Evolutionary conservation across 2,888 invertebrate genomes (phyloP), one percentile per base, ranked within the genome.

Genomic region (Notodonta ziczac): DNA sequence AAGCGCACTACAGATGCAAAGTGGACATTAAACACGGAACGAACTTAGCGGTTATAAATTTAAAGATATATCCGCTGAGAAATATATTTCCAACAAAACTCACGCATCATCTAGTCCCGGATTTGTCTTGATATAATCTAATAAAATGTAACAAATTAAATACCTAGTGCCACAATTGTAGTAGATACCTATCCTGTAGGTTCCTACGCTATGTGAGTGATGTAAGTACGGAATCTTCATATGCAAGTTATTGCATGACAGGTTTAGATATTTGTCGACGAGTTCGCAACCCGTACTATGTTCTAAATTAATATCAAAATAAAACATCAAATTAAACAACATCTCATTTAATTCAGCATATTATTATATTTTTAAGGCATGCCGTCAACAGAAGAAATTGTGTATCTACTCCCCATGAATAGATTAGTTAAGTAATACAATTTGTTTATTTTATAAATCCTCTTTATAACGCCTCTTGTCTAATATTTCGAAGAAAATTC

Each of bases 1-100:
- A 80, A 77, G 78, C 80, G 75, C 76, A 78, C 70, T 81, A 75
- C 74, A 77, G 77, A 81, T 78, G 72, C 81, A 74, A 82, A 83
- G 82, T 76, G 73, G 78, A 74, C 72, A 79, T 73, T 76, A 76
- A 78, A 72, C 76, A 14, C 55, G 56, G 42, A 56, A 24, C 13
- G 24, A 24, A 50, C 35, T n/a, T 51, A 51, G n/a, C 24, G 24
- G 24, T 24, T 24, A 24, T 24, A 24, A 24, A 24, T 24, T 2
- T 24, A 24, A 24, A 24, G 24, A 24, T 24, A 24, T 24, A 24
- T 24, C 24, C 24, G 24, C 24, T 24, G 24, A 24, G 24, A 24
- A 24, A 24, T 24, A 24, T 24, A 24, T 24, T 24, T 24, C 2
- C 24, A 24, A 24, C 2, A 24, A 24, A 24, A 24, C 24, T 24